Evolutionary conservation across 1,140 invertebrate genomes (phyloP).

Genomic region (Cataglyphis hispanica): DNA sequence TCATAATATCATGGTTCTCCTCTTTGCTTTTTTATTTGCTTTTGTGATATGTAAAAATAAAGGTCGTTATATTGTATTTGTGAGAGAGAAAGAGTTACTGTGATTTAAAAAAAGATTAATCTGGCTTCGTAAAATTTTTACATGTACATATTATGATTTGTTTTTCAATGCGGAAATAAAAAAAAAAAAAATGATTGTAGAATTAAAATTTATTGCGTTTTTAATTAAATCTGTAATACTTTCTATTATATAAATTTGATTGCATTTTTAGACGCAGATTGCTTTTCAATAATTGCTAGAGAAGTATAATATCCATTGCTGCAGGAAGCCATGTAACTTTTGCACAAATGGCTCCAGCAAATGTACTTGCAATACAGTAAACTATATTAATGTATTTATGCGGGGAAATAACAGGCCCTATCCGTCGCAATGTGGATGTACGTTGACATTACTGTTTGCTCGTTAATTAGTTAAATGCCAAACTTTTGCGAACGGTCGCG

Average conservation of each 20-base stretch:
- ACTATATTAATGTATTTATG: constrained; percentile 53
- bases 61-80: neutral
- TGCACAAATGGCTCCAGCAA: constrained; percentile 5
- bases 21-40: neutral
- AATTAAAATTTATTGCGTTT: constrained; percentile 7
- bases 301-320: neutral
- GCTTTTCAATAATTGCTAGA: neutral
- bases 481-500: constrained; percentile 32
- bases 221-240: constrained; percentile 9
- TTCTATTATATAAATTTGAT: constrained; percentile 15
- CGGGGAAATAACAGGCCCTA: neutral
- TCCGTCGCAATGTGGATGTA: constrained; percentile 18
- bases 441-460: constrained; percentile 38
- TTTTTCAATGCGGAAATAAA: neutral
- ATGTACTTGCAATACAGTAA: neutral
- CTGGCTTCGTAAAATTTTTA: neutral
- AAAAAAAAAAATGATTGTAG: no score
- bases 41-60: neutral
- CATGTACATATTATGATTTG: neutral
- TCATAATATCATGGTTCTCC: neutral
- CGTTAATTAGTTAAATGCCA: constrained; percentile 52
- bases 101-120: no score
- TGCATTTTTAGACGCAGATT: constrained; percentile 16
- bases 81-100: no score
- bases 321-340: constrained; percentile 7